These are phyloP conservation scores for Micropterix aruncella DNA, from an alignment of 2,888 invertebrate genomes.

Conservation along the genomic window DNA sequence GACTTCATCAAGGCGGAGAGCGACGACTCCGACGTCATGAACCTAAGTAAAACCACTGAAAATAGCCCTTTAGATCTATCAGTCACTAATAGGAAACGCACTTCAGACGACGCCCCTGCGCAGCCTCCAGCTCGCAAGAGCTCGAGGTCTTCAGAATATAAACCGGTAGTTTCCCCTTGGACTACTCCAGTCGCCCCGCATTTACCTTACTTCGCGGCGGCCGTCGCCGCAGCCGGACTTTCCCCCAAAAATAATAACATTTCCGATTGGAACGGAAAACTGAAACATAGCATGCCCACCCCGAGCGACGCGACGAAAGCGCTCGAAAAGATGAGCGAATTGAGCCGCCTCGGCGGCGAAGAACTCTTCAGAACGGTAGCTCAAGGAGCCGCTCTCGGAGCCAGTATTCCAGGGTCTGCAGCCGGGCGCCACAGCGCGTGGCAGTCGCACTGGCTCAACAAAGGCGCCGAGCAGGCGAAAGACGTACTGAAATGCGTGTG, in stretches of 20 bases:
- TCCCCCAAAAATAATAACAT: conserved; percentile 57
- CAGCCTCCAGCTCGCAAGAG: conserved; percentile 52
- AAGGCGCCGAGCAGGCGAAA: conserved; percentile 88
- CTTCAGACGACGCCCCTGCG: conserved; percentile 45
- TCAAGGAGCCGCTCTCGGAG: conserved; percentile 36
- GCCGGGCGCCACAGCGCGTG: conserved; percentile 78
- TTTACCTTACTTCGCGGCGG: conserved; percentile 68
- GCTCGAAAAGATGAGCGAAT: conserved; percentile 81
- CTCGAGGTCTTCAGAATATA: conserved; percentile 51
- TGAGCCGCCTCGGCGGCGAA: conserved; percentile 73
- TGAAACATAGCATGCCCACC: conserved; percentile 49
- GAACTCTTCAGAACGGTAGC: conserved; percentile 52
- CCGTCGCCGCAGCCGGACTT: conserved; percentile 61
- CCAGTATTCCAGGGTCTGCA: conserved; percentile 36
- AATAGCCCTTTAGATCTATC: conserved; percentile 70
- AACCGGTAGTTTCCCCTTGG: conserved; percentile 62
- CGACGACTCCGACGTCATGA: conserved; percentile 53
- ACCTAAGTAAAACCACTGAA: conserved; percentile 54
- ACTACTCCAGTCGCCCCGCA: conserved; percentile 64
- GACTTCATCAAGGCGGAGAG: conserved; percentile 20
- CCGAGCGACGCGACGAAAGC: conserved; percentile 79
- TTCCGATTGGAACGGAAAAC: conserved; percentile 65
- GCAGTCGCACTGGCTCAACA: conserved; percentile 97
- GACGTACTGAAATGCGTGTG: conserved; percentile 96
- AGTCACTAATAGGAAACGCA: conserved; percentile 58